A percentile compares a stretch with the other conserved stretches of the same genome.
These are phyloP conservation scores for Scaptomyza reducta DNA, from an alignment of 2,888 invertebrate genomes.

Conservation along the genomic window DNA sequence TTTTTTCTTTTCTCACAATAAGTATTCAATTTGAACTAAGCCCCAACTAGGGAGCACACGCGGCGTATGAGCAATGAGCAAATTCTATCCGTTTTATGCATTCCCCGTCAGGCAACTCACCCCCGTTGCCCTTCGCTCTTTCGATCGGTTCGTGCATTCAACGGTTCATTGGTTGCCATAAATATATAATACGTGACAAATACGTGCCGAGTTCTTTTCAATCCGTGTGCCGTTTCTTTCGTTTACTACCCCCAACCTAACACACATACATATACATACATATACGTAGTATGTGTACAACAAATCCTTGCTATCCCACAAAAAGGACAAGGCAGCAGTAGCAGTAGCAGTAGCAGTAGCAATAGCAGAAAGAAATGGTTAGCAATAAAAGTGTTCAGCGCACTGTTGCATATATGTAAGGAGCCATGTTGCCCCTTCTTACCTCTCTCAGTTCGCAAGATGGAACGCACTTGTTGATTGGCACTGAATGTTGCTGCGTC, in stretches of 20 bases:
- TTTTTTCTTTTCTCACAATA: slow-evolving; percentile 35
- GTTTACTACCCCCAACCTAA: not conserved
- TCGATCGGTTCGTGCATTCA: slow-evolving; percentile 65
- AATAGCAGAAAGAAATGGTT: slow-evolving; percentile 64
- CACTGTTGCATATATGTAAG: slow-evolving; percentile 64
- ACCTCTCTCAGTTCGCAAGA: slow-evolving; percentile 51
- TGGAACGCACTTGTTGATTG: slow-evolving; percentile 78
- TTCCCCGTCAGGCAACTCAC: slow-evolving; percentile 35
- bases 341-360: slow-evolving; percentile 4
- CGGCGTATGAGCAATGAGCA: slow-evolving; percentile 74
- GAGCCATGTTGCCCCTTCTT: slow-evolving; percentile 1
- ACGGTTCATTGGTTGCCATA: slow-evolving; percentile 80
- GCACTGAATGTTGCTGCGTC: slow-evolving; percentile 79
- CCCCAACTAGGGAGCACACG: slow-evolving; percentile 60
- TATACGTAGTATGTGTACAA: slow-evolving; percentile 38
- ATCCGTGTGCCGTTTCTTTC: slow-evolving; percentile 46
- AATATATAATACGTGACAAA: slow-evolving; percentile 79
- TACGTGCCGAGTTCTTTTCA: slow-evolving; percentile 79
- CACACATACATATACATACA: no score
- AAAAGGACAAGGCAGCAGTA: slow-evolving; percentile 31
- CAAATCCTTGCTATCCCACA: slow-evolving; percentile 69
- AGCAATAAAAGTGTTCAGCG: slow-evolving; percentile 78
- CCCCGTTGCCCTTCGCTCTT: not conserved
- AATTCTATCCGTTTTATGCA: slow-evolving; percentile 66
- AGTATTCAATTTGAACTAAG: slow-evolving; percentile 75